Evolutionary conservation across 2,113 vertebrate genomes (phyloP).

Genomic region (Terrapene triunguis): DNA sequence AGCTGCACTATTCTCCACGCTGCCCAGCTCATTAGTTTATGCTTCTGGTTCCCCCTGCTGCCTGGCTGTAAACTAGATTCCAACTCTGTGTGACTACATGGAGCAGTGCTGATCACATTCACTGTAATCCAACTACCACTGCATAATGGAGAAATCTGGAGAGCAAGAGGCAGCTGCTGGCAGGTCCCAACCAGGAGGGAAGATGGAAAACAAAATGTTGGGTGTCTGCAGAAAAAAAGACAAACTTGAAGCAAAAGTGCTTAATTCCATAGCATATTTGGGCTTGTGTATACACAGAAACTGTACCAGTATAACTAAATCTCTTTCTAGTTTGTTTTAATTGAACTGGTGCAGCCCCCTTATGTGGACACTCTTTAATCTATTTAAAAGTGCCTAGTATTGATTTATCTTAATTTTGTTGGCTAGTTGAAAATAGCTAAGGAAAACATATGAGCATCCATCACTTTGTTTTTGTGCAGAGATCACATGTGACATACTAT

Average conservation of each 20-base stretch:
- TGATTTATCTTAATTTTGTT: background rate
- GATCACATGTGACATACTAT: background rate
- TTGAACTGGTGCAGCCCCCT: background rate
- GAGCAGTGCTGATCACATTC: background rate
- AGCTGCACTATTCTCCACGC: no score
- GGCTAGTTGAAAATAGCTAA: background rate
- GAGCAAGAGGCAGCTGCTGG: background rate
- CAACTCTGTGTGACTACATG: background rate
- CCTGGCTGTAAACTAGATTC: background rate
- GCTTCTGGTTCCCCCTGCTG: background rate
- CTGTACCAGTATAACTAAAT: background rate
- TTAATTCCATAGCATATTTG: background rate
- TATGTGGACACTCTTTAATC: background rate
- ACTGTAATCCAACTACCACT: background rate
- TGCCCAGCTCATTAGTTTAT: no score
- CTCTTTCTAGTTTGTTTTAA: background rate
- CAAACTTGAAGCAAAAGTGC: background rate
- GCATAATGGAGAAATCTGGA: background rate
- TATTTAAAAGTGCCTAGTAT: background rate
- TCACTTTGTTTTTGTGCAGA: background rate
- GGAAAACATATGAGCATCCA: background rate
- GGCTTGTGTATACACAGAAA: background rate
- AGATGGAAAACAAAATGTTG: background rate
- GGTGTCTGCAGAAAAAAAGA: background rate
- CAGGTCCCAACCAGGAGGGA: background rate